Base-by-base conservation (phyloP, 1,140 invertebrate species). In the Limonius californicus region DNA sequence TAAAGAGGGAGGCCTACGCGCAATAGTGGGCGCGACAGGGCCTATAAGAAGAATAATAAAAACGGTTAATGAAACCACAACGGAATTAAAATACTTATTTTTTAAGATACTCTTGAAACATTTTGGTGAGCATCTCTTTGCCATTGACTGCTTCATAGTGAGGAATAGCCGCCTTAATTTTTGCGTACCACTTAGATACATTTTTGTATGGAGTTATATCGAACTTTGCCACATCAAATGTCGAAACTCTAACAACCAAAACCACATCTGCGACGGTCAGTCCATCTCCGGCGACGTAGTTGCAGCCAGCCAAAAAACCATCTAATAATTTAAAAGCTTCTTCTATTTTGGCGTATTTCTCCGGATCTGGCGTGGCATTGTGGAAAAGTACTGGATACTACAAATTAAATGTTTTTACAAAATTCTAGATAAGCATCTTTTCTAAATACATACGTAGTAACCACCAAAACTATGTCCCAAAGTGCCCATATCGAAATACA, bases 231-330 rank as follows among this genome's bases (percentile, higher is more conserved):
- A 82, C 84, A 78, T 92, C 84, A 62, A 82, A 81, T 54, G 85
- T 88, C 19, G 87, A 84, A 12, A 90, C 78, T 1, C 79, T 78
- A 8, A 84, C 80, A 8, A 85, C 73, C 23, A 89, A 65, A n/a
- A 82, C 69, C 12, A 89, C 76, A 72, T 91, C 90, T 6, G 91
- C 91, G 9, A 93, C 73, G 18, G 90, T 92, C 12, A 92, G 74
- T 15, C 79, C 80, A 61, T 85, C 78, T 9, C 88, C 88, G 7
- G 87, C 87, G 1, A 78, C 84, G 72, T 83, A 91, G 39, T 82
- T 79, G 63, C 84, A 77, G 0, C 80, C 83, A 47, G 86, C 83
- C 21, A 91, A 75, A 76, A 89, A 88, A 1, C 73, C 81, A 60
- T 91, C 83, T n/a, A 91, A 75, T 62, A 86, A 84, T 15, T 80